Percentiles rank a stretch among this genome's conserved stretches.
Evolutionary conservation across 2,888 invertebrate genomes (phyloP).

Genomic region (Luffia ferchaultella): DNA sequence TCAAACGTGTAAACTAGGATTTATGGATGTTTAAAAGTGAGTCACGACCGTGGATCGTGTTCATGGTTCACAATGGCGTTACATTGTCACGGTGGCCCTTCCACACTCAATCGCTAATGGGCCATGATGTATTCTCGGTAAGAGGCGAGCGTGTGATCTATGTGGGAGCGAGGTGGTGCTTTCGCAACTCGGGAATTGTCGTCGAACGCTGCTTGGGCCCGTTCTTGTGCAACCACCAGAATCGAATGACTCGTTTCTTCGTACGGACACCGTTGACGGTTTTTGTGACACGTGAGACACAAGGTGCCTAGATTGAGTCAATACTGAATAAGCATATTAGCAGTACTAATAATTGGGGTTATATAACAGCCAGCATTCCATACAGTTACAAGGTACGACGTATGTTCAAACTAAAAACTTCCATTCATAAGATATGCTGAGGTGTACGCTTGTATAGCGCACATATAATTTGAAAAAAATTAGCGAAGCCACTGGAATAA

Average conservation of each 20-base stretch:
- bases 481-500: too few species aligned
- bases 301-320: not conserved
- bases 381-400: too few species aligned
- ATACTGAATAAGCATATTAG: too few species aligned
- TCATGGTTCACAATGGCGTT: not conserved
- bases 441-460: too few species aligned
- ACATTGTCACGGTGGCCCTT: not conserved
- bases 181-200: constrained; percentile 36
- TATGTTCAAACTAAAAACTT: too few species aligned
- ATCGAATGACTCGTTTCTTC: constrained; percentile 20
- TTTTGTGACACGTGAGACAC: too few species aligned
- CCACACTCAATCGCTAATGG: not conserved
- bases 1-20: too few species aligned
- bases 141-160: constrained; percentile 30
- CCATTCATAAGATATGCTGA: too few species aligned
- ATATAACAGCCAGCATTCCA: too few species aligned
- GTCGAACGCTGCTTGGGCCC: constrained; percentile 17
- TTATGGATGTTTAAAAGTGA: not conserved
- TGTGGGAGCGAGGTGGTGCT: constrained; percentile 29
- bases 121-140: not conserved
- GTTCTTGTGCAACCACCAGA: constrained; percentile 30
- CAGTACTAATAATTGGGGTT: too few species aligned
- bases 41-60: not conserved
- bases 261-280: too few species aligned
- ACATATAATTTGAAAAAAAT: too few species aligned